Evolutionary conservation across 1,140 invertebrate genomes (phyloP).

Genomic region (Anastatus disparis): DNA sequence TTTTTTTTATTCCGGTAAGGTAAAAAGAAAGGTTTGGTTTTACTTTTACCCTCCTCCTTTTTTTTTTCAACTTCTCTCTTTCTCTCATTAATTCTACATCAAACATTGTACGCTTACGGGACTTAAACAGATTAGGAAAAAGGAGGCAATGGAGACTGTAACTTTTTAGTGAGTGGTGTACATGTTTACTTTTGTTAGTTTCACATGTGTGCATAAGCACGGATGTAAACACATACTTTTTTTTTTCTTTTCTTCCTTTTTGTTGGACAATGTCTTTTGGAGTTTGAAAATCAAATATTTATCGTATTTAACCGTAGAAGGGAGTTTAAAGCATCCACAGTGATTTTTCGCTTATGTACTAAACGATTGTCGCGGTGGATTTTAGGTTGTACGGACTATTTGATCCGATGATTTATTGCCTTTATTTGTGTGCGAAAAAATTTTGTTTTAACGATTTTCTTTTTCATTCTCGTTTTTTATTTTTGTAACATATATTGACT

Average conservation of each 20-base stretch:
- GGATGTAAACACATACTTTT: constrained; percentile 15
- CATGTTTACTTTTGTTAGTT: no score
- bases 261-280: no score
- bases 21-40: no score
- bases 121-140: constrained; percentile 68
- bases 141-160: no score
- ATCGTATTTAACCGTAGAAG: constrained; percentile 28
- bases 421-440: no score
- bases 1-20: constrained; percentile 16
- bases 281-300: constrained; percentile 35
- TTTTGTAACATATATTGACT: no score
- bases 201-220: no score
- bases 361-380: background rate
- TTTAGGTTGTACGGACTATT: background rate
- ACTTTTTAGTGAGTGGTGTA: no score
- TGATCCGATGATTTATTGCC: constrained; percentile 21
- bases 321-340: no score
- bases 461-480: no score
- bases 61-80: background rate
- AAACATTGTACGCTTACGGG: constrained; percentile 65
- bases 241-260: no score
- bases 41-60: background rate
- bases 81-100: constrained; percentile 67
- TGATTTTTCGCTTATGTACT: constrained; percentile 13
- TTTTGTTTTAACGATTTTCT: no score